Evolutionary conservation across 1,140 invertebrate genomes (phyloP), one percentile per base, ranked within the genome.

Genomic region (Nasonia giraulti): DNA sequence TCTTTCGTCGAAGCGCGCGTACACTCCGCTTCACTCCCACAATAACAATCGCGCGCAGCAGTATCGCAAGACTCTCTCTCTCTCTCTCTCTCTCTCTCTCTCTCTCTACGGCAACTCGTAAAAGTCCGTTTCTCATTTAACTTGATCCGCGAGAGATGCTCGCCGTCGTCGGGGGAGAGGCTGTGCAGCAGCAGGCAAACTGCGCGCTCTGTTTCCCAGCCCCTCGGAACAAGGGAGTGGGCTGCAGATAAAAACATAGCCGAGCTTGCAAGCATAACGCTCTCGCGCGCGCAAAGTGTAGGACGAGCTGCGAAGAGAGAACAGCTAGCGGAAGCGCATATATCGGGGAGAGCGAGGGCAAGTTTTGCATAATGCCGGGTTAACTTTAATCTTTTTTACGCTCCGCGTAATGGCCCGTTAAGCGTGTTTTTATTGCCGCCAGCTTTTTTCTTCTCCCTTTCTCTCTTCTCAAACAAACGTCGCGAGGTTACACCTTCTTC

Each of bases 381-480:
- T 89, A 90, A 91, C 89, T 90, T 89, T 89, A 89, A 91, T 91
- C 89, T 89, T 89, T 91, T 90, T 91, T 91, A 91, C 88, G 88
- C 86, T 84, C 87, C 82, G 83, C 87, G 82, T 90, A 90, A 91
- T 91, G 88, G 87, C 78, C 88, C 90, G 81, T 90, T 91, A 89
- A 88, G 85, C 78, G 76, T 79, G 79, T 62, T 87, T 90, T 90
- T 89, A 89, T 89, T 89, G 73, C 85, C 44, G 40, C 23, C 17
- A 6, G 17, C 10, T 47, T 85, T 85, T 87, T 80, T 85, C 69
- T 75, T 87, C 62, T 82, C 40, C 8, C 75, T 31, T 44, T 69
- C 12, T 83, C 69, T 82, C 78, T 11, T 47, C 33, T 44, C 73
- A 75, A 75, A 75, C 73, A 75, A 75, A 33, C 73, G 37, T 33